phyloP scores from a whole-genome alignment of 1,140 invertebrate species.

The Solenopsis invicta region DNA sequence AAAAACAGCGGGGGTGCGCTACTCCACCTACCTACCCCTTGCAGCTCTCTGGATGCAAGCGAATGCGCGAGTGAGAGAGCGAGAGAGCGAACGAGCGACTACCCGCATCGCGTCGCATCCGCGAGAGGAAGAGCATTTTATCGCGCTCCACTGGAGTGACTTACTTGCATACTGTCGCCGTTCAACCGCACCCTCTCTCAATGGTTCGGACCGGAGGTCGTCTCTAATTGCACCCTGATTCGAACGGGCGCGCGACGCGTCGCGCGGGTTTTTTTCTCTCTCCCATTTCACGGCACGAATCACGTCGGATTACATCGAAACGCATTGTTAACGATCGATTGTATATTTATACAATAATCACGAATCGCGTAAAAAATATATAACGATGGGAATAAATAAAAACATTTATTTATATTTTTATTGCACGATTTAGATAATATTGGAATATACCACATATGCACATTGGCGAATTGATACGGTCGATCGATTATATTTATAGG shows the following conservation, averaged over 20 bases:
- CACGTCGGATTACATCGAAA: background rate
- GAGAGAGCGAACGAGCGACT: background rate
- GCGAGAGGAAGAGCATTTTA: constrained; percentile 80
- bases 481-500: constrained; percentile 18
- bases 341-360: constrained; percentile 10
- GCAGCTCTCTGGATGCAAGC: constrained; percentile 60
- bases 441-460: background rate
- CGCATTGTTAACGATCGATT: constrained; percentile 17
- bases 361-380: background rate
- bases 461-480: background rate
- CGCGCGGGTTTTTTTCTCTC: background rate
- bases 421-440: constrained; percentile 7
- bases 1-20: constrained; percentile 84
- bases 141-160: constrained; percentile 77
- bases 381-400: constrained; percentile 16
- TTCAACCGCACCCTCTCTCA: constrained; percentile 48
- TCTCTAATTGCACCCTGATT: constrained; percentile 61
- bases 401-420: constrained; percentile 10
- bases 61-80: constrained; percentile 58
- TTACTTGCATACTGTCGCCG: constrained; percentile 77
- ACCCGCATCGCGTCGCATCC: constrained; percentile 63
- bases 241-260: constrained; percentile 3
- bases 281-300: background rate
- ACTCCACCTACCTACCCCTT: constrained; percentile 76
- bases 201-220: constrained; percentile 7